Percentiles rank a stretch among this genome's conserved stretches.
These are phyloP conservation scores for Malaclemys terrapin DNA, from an alignment of 2,113 vertebrate species.

Conservation along the genomic window DNA sequence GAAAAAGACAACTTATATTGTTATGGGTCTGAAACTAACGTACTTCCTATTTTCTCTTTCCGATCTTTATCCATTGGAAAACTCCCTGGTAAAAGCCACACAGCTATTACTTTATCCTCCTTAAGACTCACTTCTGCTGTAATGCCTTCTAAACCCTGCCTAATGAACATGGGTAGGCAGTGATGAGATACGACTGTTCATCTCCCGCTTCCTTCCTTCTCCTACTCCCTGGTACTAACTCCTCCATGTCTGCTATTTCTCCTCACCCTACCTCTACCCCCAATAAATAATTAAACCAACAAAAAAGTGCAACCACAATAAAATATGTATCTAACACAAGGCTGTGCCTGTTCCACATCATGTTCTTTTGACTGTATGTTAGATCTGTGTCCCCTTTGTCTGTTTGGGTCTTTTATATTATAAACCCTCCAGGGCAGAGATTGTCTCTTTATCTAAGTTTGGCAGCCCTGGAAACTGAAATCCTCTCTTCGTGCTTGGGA, in stretches of 20 bases:
- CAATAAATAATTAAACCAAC: not conserved
- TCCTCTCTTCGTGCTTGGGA: not conserved
- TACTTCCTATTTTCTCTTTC: not conserved
- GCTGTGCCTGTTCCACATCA: not conserved
- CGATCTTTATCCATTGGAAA: not conserved
- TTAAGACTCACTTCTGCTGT: not conserved
- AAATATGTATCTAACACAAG: not conserved
- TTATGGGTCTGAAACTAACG: not conserved
- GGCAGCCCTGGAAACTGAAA: not conserved
- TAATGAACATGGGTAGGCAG: fast-evolving
- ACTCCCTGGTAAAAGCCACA: not conserved
- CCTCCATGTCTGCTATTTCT: not conserved
- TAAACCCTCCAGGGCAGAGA: not conserved
- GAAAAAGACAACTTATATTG: not conserved
- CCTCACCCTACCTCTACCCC: not conserved
- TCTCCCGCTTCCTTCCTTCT: not conserved
- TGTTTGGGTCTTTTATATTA: not conserved
- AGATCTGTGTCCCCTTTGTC: not conserved
- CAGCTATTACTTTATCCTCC: not conserved
- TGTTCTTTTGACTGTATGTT: not conserved
- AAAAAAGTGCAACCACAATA: not conserved
- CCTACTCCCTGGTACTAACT: not conserved
- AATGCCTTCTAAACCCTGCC: not conserved
- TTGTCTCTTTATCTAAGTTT: not conserved
- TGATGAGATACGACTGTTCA: not conserved